These are phyloP conservation scores for Electrophaes corylata DNA, from an alignment of 2,888 invertebrate genomes.

Conservation along the genomic window DNA sequence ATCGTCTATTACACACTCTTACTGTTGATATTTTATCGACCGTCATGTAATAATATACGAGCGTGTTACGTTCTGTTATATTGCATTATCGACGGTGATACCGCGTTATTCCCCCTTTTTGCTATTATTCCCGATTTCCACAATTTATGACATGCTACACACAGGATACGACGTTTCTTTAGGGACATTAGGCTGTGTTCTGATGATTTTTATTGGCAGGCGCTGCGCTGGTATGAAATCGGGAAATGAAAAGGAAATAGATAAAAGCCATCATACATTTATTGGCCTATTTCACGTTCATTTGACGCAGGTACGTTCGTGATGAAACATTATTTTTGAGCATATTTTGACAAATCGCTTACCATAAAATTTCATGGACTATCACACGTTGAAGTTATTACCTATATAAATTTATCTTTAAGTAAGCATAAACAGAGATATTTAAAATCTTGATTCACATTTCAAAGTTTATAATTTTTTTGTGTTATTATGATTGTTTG, in stretches of 20 bases:
- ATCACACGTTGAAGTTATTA: not conserved
- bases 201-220: not conserved
- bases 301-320: not conserved
- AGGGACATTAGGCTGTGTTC: conserved; percentile 1
- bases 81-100: conserved; percentile 33
- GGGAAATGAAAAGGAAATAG: not conserved
- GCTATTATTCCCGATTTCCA: conserved; percentile 19
- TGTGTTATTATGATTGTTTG: no score
- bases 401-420: no score
- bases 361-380: not conserved
- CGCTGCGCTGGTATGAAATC: not conserved
- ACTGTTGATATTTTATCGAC: conserved; percentile 20
- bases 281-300: not conserved
- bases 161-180: conserved; percentile 9
- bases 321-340: no score
- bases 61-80: conserved; percentile 29
- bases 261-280: not conserved
- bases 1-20: not conserved
- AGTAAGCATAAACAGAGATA: no score
- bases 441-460: no score
- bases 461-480: no score
- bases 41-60: conserved; percentile 34
- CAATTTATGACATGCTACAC: conserved; percentile 19
- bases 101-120: conserved; percentile 13
- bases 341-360: no score